Evolutionary conservation across 2,113 vertebrate species (phyloP).

Genomic region (Apodemus speciosus): DNA sequence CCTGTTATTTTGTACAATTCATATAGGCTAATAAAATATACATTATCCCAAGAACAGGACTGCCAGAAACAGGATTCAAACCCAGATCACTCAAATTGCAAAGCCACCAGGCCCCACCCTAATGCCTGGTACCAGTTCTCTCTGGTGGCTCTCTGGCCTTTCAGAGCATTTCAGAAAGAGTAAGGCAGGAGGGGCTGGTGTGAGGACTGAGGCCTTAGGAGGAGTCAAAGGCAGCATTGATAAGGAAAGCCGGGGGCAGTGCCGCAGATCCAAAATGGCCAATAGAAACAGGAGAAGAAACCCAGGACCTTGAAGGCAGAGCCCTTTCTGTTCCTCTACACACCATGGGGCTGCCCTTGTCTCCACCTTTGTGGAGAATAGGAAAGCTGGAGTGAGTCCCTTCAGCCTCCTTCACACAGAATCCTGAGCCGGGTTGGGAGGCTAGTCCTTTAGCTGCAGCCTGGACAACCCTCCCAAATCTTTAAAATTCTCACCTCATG

Average conservation of each 20-base stretch:
- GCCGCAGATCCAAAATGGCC: neutral
- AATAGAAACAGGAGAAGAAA: neutral
- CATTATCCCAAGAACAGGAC: neutral
- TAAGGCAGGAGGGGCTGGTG: neutral
- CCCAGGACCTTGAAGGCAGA: neutral
- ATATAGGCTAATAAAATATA: conserved; percentile 1
- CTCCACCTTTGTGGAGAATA: neutral
- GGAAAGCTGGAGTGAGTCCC: fast-evolving
- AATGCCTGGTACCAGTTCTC: neutral
- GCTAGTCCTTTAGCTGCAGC: neutral
- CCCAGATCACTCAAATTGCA: neutral
- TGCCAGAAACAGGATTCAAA: conserved; percentile 11
- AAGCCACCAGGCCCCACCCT: neutral
- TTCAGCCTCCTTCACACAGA: neutral
- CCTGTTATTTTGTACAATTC: neutral
- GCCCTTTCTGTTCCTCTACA: neutral
- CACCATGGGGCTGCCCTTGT: neutral
- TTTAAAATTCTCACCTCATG: conserved; percentile 13
- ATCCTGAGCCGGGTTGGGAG: neutral
- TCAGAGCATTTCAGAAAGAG: neutral
- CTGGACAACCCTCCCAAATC: neutral
- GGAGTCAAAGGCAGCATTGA: neutral
- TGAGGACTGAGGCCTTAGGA: neutral
- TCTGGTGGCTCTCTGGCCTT: neutral
- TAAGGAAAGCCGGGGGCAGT: neutral